A percentile compares a stretch with the other conserved stretches of the same genome.
Evolutionary conservation across 2,888 invertebrate species (phyloP).

Genomic region (Xestia sexstrigata): DNA sequence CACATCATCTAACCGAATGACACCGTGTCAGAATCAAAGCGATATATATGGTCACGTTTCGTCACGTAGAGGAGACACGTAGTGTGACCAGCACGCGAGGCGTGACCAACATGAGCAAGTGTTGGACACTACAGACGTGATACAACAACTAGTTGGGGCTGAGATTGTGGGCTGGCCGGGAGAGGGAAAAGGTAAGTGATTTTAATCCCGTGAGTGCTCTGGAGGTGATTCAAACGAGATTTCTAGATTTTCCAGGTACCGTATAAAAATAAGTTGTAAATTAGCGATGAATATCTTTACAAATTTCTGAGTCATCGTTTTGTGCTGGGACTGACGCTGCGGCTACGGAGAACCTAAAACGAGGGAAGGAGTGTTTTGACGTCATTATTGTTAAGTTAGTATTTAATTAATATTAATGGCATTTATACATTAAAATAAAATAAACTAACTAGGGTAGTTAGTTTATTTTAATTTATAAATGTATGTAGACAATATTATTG

Average conservation of each 20-base stretch:
- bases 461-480: too few species aligned
- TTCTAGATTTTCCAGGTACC: background rate
- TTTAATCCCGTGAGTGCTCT: constrained; percentile 10
- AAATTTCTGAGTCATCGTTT: too few species aligned
- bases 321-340: too few species aligned
- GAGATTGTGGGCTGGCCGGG: constrained; percentile 22
- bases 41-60: constrained; percentile 39
- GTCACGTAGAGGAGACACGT: constrained; percentile 43
- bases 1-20: constrained; percentile 9
- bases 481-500: too few species aligned
- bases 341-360: too few species aligned
- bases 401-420: too few species aligned
- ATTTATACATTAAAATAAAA: too few species aligned
- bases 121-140: constrained; percentile 15
- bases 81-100: constrained; percentile 34
- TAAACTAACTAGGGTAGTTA: too few species aligned
- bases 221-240: background rate
- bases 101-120: constrained; percentile 20
- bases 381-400: too few species aligned
- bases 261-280: background rate
- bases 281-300: background rate
- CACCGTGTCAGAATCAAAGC: constrained; percentile 44
- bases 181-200: background rate
- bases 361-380: too few species aligned
- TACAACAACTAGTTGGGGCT: constrained; percentile 28